Conservation (phyloP, 1,140 invertebrate genomes). For the Drosophila varians region DNA sequence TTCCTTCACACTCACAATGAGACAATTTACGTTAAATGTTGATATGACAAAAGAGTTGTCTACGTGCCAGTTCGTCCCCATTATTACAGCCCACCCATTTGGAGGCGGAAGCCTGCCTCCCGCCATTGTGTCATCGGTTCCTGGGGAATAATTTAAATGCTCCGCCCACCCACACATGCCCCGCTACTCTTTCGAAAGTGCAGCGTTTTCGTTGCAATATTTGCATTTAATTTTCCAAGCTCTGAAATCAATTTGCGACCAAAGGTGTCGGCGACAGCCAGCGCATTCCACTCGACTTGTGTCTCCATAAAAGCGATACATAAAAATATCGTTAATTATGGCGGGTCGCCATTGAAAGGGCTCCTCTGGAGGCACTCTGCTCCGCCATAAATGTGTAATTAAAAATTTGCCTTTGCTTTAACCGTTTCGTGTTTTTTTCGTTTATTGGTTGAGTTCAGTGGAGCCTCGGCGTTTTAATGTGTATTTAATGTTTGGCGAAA, state of each 20-base stretch:
- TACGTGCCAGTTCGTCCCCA: constrained; percentile 70
- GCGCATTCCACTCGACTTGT: constrained; percentile 16
- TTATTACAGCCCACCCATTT: constrained; percentile 61
- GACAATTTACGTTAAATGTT: constrained; percentile 81
- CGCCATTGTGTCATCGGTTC: constrained; percentile 58
- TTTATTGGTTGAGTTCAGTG: constrained; percentile 10
- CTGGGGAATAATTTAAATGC: constrained; percentile 61
- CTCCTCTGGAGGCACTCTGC: constrained; percentile 18
- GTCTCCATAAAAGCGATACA: constrained; percentile 1
- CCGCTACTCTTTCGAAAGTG: constrained; percentile 7
- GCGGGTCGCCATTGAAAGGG: constrained; percentile 2
- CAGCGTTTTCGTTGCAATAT: constrained; percentile 56
- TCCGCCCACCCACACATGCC: constrained; percentile 5
- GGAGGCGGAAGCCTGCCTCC: constrained; percentile 30
- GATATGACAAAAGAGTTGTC: constrained; percentile 81
- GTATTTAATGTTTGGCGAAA: constrained; percentile 31
- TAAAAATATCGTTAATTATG: constrained; percentile 35
- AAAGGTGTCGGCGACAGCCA: constrained; percentile 59
- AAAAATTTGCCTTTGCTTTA: constrained; percentile 52
- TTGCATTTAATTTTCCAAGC: constrained; percentile 58
- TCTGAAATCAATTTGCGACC: constrained; percentile 66
- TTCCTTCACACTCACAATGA: constrained; percentile 47
- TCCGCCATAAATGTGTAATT: constrained; percentile 72
- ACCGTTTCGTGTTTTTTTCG: not conserved
- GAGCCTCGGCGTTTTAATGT: constrained; percentile 59